Conservation (phyloP, 2,888 invertebrate species). For the Octonoba sinensis region DNA sequence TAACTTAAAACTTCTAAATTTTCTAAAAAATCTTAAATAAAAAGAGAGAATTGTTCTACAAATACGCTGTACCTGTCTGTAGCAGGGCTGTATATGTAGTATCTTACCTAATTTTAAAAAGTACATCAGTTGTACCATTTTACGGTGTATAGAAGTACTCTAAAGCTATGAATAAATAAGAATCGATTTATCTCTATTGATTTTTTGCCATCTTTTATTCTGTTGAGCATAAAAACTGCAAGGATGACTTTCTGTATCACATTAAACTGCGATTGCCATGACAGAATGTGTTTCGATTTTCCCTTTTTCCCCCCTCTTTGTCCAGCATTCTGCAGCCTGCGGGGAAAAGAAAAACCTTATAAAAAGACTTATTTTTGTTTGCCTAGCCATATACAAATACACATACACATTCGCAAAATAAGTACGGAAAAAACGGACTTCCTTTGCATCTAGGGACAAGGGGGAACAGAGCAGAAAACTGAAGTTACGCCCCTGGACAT, state of each 20-base stretch:
- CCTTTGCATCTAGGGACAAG: conserved; percentile 51
- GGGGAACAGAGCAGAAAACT: conserved; percentile 29
- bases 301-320: conserved; percentile 11
- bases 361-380: conserved; percentile 45
- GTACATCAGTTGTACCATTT: no score
- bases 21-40: no score
- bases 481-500: conserved; percentile 61
- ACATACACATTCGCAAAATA: conserved; percentile 33
- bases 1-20: no score
- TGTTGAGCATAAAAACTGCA: no score
- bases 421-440: conserved; percentile 46
- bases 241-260: conserved; percentile 53
- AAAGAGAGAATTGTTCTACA: no score
- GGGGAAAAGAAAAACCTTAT: conserved; percentile 18
- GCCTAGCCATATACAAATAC: conserved; percentile 41
- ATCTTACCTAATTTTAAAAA: no score
- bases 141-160: no score
- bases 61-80: no score
- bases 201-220: no score
- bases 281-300: conserved; percentile 46
- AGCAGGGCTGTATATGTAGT: no score
- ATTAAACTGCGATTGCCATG: conserved; percentile 56
- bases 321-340: conserved; percentile 10
- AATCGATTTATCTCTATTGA: no score
- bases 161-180: no score